These are phyloP conservation scores for Lordiphosa mommai DNA, from an alignment of 1,140 invertebrate species.

Conservation along the genomic window DNA sequence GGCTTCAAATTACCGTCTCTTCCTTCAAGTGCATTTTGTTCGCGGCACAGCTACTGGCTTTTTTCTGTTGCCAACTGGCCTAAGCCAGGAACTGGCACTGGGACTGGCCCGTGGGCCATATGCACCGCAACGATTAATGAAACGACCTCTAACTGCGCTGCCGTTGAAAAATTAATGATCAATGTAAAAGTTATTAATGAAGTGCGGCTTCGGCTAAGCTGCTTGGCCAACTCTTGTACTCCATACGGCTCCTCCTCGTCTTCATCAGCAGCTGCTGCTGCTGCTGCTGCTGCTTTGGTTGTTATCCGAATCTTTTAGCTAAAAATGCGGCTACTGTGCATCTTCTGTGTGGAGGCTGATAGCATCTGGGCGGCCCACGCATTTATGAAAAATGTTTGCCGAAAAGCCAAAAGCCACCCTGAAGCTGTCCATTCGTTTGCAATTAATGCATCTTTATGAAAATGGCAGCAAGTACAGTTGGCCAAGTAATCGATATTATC, in stretches of 20 bases:
- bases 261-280: neutral
- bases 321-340: constrained; percentile 70
- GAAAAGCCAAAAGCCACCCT: constrained; percentile 22
- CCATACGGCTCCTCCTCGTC: neutral
- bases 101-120: too few species aligned
- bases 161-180: constrained; percentile 73
- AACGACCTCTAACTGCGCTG: constrained; percentile 30
- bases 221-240: neutral
- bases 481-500: constrained; percentile 1
- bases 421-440: constrained; percentile 31
- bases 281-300: constrained; percentile 31
- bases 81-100: too few species aligned
- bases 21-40: constrained; percentile 33
- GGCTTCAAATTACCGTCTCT: too few species aligned
- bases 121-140: constrained; percentile 56
- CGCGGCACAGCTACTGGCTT: constrained; percentile 24
- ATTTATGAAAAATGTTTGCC: constrained; percentile 32
- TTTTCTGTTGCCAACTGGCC: too few species aligned
- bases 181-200: constrained; percentile 67
- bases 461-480: neutral
- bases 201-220: constrained; percentile 19
- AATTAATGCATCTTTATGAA: constrained; percentile 12
- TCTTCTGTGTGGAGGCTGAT: constrained; percentile 11
- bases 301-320: constrained; percentile 70
- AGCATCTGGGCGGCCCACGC: constrained; percentile 29